Base-by-base conservation (phyloP, 37 sponge, comb jelly and placozoan species). In the Agelas oroides region DNA sequence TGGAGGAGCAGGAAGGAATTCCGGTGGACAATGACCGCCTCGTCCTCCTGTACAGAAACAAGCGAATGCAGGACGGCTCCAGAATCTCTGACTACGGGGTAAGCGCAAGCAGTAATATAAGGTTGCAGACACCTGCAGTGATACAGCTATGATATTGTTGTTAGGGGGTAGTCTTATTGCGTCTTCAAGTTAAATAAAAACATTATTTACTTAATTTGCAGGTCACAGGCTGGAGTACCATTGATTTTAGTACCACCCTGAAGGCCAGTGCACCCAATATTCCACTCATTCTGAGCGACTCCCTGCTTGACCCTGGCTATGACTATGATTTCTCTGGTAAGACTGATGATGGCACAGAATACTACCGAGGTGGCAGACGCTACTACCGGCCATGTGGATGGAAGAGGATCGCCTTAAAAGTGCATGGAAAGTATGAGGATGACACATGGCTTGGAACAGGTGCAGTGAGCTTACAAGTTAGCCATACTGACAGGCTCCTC, bases 361-460 rank as follows among this genome's bases (percentile, higher is more conserved):
- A 30, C 15, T 69, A 34, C 28, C 37, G 70, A 5, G 70, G 70
- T 14, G 34, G 34, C 5, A 5, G 8, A 3, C 70, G 35, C 5
- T 69, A 69, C 37, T 15, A 6, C 13, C 70, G 70, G 2, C 70
- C 70, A 2, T 69, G 12, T 69, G 70, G 70, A 2, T 69, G 70
- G 70, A 32, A 35, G 70, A 2, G 35, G 2, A 14, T 30, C 13
- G 70, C 70, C 8, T 31, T 69, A 15, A 69, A 69, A 21, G 70
- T 69, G 34, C 3, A 13, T 21, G 70, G 70, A 20, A 69, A 69
- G 35, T 69, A 69, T 34, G 21, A 69, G 13, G 35, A 69, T 35
- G 37, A 69, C 37, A 31, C 2, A 6, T 69, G 70, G 70, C 70
- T 69, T 8, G 70, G 70, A 62, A 57, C 18, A 57, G 59, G 59